These are phyloP conservation scores for Typhlomys cinereus DNA, from an alignment of 2,113 vertebrate genomes.

Conservation along the genomic window DNA sequence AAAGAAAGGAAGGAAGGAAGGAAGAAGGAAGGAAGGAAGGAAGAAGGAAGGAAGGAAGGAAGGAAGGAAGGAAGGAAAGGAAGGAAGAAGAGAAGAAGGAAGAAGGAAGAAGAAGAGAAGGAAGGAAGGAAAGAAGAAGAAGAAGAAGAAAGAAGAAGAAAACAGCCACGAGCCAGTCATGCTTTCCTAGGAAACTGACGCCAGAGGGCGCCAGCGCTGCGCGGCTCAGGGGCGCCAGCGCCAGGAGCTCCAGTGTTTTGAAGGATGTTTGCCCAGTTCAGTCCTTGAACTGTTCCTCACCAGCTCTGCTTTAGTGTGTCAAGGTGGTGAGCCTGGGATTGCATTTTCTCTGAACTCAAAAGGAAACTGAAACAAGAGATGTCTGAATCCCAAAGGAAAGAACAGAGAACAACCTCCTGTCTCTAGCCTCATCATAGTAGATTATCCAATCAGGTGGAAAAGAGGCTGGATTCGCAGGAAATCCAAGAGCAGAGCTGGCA, in stretches of 20 bases:
- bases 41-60: no score
- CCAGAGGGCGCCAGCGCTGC: conserved; percentile 52
- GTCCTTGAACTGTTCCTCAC: not conserved
- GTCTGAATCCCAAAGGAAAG: not conserved
- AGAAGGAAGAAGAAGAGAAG: no score
- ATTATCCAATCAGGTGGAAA: not conserved
- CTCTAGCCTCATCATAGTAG: no score
- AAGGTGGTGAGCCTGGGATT: not conserved
- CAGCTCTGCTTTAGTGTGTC: not conserved
- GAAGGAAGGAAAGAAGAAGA: no score
- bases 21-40: no score
- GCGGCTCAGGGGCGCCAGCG: not conserved
- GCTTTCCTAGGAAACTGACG: not conserved
- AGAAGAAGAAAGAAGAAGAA: no score
- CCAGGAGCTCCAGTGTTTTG: not conserved
- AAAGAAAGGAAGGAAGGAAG: no score
- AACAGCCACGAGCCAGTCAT: no score
- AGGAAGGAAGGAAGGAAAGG: no score
- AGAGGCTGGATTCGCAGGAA: not conserved
- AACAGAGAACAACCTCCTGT: no score
- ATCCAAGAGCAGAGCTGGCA: not conserved
- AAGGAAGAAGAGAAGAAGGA: no score
- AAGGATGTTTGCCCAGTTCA: not conserved
- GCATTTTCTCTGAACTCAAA: conserved; percentile 25
- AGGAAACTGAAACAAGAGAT: not conserved